Evolutionary conservation across 1,140 invertebrate species (phyloP).

Genomic region (Aphaenogaster ashmeadi): DNA sequence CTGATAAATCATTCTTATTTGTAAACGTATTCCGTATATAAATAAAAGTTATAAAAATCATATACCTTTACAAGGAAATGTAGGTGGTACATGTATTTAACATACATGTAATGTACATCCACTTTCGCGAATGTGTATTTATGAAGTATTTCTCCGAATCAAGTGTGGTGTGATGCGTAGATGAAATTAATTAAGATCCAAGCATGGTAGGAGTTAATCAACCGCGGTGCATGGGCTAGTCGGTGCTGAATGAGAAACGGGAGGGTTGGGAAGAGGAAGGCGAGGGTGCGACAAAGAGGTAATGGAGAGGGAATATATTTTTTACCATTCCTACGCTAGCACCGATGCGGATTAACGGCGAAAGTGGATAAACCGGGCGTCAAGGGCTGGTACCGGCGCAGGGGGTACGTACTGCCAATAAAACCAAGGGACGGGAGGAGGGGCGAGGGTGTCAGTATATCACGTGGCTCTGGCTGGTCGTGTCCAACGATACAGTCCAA

Average conservation of each 20-base stretch:
- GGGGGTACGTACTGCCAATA: constrained; percentile 77
- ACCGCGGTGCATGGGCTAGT: constrained; percentile 12
- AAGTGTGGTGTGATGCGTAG: neutral
- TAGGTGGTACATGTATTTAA: neutral
- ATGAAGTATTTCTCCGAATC: neutral
- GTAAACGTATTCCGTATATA: neutral
- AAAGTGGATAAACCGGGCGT: constrained; percentile 80
- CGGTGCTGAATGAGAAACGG: constrained; percentile 25
- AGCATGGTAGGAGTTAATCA: neutral
- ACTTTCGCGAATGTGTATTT: neutral
- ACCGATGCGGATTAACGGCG: constrained; percentile 77
- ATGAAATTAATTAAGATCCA: constrained; percentile 47
- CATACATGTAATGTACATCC: neutral
- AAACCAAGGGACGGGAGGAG: constrained; percentile 65
- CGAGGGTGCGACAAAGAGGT: constrained; percentile 18
- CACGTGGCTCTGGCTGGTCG: constrained; percentile 74
- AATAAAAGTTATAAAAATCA: neutral
- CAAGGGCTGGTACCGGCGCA: constrained; percentile 69
- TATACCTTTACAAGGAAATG: neutral
- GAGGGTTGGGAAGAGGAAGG: neutral
- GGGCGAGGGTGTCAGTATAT: constrained; percentile 73
- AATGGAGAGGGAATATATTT: constrained; percentile 73
- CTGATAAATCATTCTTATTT: constrained; percentile 24
- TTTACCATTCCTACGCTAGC: constrained; percentile 57
- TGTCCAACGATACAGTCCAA: constrained; percentile 82